Evolutionary conservation across 2,888 invertebrate species (phyloP).

Genomic region (Lissocephala sabroskyi): DNA sequence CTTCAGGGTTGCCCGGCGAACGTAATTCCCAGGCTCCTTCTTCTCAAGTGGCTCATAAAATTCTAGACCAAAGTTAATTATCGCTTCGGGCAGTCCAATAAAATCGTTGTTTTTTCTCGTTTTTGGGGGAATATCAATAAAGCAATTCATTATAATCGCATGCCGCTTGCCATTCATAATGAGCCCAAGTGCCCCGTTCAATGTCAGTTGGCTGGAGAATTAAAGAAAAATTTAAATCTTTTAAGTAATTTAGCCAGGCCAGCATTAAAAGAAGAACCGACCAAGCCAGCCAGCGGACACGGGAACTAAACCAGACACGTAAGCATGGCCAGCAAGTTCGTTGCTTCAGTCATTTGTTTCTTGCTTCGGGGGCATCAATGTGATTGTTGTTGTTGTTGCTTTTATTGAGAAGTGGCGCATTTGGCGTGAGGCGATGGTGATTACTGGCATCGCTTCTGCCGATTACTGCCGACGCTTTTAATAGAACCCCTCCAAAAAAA

Average conservation of each 20-base stretch:
- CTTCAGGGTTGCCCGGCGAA: no score
- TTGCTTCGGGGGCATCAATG: constrained; percentile 19
- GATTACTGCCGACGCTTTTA: constrained; percentile 41
- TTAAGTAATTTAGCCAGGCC: constrained; percentile 10
- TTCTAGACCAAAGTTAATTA: no score
- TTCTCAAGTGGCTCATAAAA: no score
- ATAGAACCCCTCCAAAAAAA: constrained; percentile 54
- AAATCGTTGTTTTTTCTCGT: neutral
- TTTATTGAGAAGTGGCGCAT: neutral
- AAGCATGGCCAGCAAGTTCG: constrained; percentile 41
- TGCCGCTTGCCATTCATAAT: constrained; percentile 20
- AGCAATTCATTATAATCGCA: constrained; percentile 34
- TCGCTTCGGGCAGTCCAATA: neutral
- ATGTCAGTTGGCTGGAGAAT: constrained; percentile 33
- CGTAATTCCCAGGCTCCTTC: no score
- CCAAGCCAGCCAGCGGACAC: constrained; percentile 14
- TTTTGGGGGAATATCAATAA: constrained; percentile 27
- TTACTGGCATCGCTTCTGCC: constrained; percentile 41
- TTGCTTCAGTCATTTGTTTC: constrained; percentile 39
- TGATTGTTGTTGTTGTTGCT: neutral
- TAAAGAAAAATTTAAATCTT: constrained; percentile 1
- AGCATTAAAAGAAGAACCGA: constrained; percentile 26
- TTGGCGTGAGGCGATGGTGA: constrained; percentile 21
- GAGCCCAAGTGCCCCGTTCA: constrained; percentile 26
- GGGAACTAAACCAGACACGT: constrained; percentile 50